A percentile compares a stretch with the other conserved stretches of the same genome.
phyloP scores from a whole-genome alignment of 2,797 vertebrate species.

The Leptodactylus fallax region DNA sequence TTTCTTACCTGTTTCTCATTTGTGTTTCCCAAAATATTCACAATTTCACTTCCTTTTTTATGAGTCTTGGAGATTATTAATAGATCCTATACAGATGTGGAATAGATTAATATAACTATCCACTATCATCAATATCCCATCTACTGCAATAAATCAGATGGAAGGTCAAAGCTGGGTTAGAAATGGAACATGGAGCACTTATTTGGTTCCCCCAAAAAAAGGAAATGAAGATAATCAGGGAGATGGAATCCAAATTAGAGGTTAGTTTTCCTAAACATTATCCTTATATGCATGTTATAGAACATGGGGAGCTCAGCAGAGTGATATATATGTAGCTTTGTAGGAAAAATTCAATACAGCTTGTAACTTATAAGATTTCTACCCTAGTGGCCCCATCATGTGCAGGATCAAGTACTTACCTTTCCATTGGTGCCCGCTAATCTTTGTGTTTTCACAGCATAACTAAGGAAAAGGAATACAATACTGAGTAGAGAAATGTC shows the following conservation, averaged over 20 bases:
- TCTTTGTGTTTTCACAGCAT: no score
- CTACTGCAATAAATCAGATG: neutral
- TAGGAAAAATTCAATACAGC: no score
- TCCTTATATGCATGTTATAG: no score
- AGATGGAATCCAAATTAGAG: neutral
- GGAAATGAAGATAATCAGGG: neutral
- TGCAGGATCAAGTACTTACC: no score
- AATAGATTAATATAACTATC: neutral
- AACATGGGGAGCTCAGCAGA: no score
- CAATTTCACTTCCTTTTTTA: neutral
- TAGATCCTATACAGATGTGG: neutral
- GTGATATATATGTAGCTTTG: no score
- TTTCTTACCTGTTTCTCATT: neutral
- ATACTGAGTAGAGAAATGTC: no score
- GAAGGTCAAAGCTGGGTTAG: neutral
- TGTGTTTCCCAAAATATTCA: neutral
- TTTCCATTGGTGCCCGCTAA: no score
- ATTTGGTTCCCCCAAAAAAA: neutral
- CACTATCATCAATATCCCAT: neutral
- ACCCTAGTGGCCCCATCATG: no score
- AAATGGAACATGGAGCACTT: neutral
- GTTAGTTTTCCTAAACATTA: no score
- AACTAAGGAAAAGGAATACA: no score
- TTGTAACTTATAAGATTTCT: no score
- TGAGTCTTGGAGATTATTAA: neutral